Evolutionary conservation across 2,113 vertebrate genomes (phyloP), one percentile per base, ranked within the genome.

Genomic region (Phainopepla nitens): DNA sequence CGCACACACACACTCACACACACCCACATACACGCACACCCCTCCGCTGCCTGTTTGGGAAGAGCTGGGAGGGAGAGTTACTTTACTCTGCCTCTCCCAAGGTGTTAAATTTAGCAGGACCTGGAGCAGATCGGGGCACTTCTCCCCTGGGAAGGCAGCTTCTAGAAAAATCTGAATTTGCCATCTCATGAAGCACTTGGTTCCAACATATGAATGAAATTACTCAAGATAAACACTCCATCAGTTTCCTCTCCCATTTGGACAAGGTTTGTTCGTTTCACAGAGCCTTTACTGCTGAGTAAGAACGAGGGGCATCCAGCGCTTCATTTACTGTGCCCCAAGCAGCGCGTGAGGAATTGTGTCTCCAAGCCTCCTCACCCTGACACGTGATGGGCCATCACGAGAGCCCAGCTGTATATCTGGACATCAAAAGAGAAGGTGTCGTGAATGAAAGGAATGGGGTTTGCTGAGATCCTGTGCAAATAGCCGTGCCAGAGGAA

Each of bases 91-190:
- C 49, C 57, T 86, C 84, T 62, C 53, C 53, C 70, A 27, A 42
- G 36, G 73, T 41, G 81, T 89, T 82, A 44, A n/a, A 76, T 64
- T 87, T 39, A 60, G 81, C 81, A 51, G 84, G 44, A 72, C 47
- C 31, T 13, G 47, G 81, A 73, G 54, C 80, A 1, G n/a, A n/a
- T n/a, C n/a, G n/a, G n/a, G n/a, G 33, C 1, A 1, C 69, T 66
- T 31, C 60, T 54, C 75, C 47, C 9, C 62, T 58, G 58, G 45
- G 47, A 65, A 91, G 68, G 58, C 12, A 78, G 66, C 75, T 97
- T 97, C 95, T 80, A 57, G 95, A 96, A 96, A 73, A 93, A 95
- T 96, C 94, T 39, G 19, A 50, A 82, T 24, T 94, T 61, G 31
- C n/a, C 41, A 64, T 25, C 47, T 45, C 75, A 14, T 5, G 2